phyloP scores from a whole-genome alignment of 2,797 vertebrate genomes.

The Hypotaenidia philippensis region DNA sequence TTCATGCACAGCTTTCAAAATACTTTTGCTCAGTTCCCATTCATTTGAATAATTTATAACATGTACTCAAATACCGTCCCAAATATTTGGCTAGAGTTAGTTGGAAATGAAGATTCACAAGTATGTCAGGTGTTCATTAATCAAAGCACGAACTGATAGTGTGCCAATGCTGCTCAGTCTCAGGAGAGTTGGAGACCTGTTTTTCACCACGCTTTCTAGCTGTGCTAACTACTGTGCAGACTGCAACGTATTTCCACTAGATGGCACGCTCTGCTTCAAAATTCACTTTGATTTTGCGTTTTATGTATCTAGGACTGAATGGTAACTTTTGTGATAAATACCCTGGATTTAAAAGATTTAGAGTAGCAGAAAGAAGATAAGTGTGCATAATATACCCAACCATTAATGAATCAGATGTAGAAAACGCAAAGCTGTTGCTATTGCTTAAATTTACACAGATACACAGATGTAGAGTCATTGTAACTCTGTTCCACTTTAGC shows the following conservation, averaged over 20 bases:
- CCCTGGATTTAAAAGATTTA: neutral
- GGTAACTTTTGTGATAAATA: neutral
- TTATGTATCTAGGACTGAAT: neutral
- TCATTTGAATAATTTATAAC: neutral
- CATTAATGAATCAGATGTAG: neutral
- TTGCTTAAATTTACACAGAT: neutral
- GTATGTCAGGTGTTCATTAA: neutral
- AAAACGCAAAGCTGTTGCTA: neutral
- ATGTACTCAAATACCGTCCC: neutral
- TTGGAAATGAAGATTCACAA: neutral
- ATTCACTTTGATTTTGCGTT: neutral
- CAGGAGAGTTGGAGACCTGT: neutral
- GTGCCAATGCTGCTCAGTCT: neutral
- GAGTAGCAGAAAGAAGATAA: neutral
- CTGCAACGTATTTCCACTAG: constrained; percentile 65
- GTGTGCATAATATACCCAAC: neutral
- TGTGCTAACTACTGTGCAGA: neutral
- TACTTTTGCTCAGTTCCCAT: neutral
- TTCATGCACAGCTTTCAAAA: neutral
- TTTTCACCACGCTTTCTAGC: neutral
- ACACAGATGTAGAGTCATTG: neutral
- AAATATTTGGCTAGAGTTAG: neutral
- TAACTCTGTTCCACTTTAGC: neutral
- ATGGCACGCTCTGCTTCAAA: constrained; percentile 70
- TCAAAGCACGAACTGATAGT: neutral